Base-by-base conservation (phyloP, 2,113 vertebrate genomes). In the Alexandromys fortis region DNA sequence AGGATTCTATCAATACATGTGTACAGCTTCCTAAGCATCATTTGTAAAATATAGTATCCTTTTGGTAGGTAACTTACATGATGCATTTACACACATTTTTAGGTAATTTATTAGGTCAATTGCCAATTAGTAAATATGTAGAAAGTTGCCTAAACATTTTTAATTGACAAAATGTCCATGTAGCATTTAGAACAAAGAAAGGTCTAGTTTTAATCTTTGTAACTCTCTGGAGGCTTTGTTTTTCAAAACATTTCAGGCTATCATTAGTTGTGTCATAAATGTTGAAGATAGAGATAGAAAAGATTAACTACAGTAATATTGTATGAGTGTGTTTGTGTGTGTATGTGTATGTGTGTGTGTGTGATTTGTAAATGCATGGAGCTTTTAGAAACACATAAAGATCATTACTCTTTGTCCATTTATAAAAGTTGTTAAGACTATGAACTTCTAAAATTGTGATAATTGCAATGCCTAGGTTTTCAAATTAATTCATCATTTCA, bases 291-390 rank as follows among this genome's bases (percentile, higher is more conserved):
- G 0, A 21, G 47, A 52, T 78, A 52, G 47, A 52, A 16, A 33
- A 30, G 47, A 33, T 30, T 79, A 52, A 52, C 16, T 52, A 33
- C 19, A 49, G 45, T 30, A 49, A 30, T 8, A 21, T 52, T 79
- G 28, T 52, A 17, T 79, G 30, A 21, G 45, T 77, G 26, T 77
- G 24, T 76, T 5, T 76, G 21, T 76, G 42, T 76, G 3, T 76
- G 22, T 5, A 0, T 42, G n/a, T 76, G 22, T 11, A 0, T 24
- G n/a, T 4, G 73, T 5, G 19, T 42, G 21, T n/a, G 33, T n/a
- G 35, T n/a, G 75, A 6, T 6, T 77, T 77, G 75, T 47, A 77
- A 77, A 47, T 9, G 30, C 35, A 52, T 52, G 47, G 3, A 52
- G 28, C 47, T 35, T 79, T 52, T 21, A 49, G 14, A 79, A 52